Percentiles rank a stretch among this genome's conserved stretches.
Evolutionary conservation across 1,140 invertebrate species (phyloP).

Genomic region (Asobara japonica): DNA sequence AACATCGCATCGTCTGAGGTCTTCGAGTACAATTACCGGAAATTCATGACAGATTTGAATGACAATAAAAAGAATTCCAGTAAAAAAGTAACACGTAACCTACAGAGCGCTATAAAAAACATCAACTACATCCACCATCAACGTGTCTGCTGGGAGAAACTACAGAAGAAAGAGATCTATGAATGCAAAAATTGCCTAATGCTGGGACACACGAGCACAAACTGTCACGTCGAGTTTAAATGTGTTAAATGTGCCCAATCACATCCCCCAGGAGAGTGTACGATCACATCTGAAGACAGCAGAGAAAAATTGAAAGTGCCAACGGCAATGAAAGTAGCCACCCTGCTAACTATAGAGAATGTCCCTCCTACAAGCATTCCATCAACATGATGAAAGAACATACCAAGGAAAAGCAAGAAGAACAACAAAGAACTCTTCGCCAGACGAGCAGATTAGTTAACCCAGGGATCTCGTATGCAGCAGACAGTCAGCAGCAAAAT

Average conservation of each 20-base stretch:
- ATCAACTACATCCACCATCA: background rate
- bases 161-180: background rate
- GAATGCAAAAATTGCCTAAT: background rate
- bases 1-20: background rate
- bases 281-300: background rate
- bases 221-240: background rate
- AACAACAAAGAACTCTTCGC: background rate
- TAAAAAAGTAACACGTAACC: background rate
- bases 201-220: background rate
- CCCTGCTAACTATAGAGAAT: background rate
- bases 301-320: background rate
- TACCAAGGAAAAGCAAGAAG: background rate
- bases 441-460: background rate
- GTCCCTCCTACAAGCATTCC: background rate
- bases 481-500: background rate
- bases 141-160: background rate
- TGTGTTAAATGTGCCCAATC: slow-evolving; percentile 7
- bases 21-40: background rate
- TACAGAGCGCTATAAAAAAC: background rate
- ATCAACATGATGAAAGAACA: background rate
- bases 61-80: background rate
- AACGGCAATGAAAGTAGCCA: background rate
- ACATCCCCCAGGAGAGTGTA: background rate
- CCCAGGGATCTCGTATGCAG: background rate
- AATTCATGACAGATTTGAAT: background rate